These are phyloP conservation scores for Plagodis pulveraria DNA, from an alignment of 2,888 invertebrate species.

Conservation along the genomic window DNA sequence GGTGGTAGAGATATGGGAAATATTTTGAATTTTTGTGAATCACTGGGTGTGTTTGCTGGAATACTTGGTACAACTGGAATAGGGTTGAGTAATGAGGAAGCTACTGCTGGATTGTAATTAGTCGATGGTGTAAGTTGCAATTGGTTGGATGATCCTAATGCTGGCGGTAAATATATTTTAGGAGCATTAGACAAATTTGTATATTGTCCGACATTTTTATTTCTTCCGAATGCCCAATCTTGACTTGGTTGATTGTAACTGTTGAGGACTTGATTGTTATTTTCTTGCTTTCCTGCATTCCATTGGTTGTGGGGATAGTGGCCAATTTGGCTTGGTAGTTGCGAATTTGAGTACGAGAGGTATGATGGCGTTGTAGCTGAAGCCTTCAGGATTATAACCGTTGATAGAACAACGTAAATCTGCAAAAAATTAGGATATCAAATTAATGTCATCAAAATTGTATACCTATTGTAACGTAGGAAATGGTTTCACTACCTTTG, in stretches of 20 bases:
- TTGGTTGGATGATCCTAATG: not conserved
- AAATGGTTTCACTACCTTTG: no score
- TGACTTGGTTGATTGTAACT: not conserved
- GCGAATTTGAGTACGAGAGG: not conserved
- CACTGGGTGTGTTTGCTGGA: not conserved
- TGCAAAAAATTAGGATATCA: constrained; percentile 6
- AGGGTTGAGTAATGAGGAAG: not conserved
- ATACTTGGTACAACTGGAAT: not conserved
- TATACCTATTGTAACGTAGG: no score
- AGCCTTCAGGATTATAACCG: constrained; percentile 21
- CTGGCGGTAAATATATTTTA: not conserved
- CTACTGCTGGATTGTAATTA: not conserved
- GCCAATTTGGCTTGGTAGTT: not conserved
- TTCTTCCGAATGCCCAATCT: not conserved
- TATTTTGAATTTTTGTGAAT: not conserved
- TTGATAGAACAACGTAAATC: constrained; percentile 19
- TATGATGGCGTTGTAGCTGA: not conserved
- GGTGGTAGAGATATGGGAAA: not conserved
- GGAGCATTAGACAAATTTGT: not conserved
- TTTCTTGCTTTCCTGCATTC: not conserved
- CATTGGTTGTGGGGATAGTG: not conserved
- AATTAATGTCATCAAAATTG: not conserved
- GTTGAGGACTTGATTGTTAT: not conserved
- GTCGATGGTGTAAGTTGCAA: not conserved
- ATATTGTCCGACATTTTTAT: not conserved